Evolutionary conservation across 2,113 vertebrate species (phyloP).

Genomic region (Buteo buteo): DNA sequence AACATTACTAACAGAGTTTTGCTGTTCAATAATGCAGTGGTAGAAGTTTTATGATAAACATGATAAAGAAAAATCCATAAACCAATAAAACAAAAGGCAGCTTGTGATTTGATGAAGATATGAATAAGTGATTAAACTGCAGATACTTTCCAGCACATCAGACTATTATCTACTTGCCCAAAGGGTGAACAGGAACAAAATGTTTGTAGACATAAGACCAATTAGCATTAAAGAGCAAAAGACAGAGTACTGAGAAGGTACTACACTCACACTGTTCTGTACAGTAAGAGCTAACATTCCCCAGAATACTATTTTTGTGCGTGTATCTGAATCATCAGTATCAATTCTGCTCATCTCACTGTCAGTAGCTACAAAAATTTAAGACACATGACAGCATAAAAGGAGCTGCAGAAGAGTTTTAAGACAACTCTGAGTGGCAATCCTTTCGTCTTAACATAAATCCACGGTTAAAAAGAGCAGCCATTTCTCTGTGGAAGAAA

Average conservation of each 20-base stretch:
- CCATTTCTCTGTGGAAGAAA: background rate
- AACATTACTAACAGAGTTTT: background rate
- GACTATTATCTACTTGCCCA: background rate
- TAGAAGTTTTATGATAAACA: background rate
- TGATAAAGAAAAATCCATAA: background rate
- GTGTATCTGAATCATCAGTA: background rate
- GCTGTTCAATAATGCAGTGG: background rate
- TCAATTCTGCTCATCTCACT: background rate
- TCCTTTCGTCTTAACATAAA: accelerated
- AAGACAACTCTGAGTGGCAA: background rate
- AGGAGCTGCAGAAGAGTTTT: background rate
- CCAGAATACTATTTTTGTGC: background rate
- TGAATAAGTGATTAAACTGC: background rate
- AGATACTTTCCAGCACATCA: background rate
- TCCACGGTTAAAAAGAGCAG: accelerated
- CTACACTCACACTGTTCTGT: accelerated
- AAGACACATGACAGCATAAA: background rate
- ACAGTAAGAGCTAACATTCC: background rate
- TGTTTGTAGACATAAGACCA: background rate
- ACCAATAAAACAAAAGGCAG: background rate
- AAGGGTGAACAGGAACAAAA: background rate
- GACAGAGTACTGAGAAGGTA: background rate
- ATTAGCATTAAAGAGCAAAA: background rate
- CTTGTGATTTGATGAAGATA: background rate
- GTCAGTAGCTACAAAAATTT: background rate